Evolutionary conservation across 2,888 invertebrate genomes (phyloP).

Genomic region (Zygogramma bicolorata): DNA sequence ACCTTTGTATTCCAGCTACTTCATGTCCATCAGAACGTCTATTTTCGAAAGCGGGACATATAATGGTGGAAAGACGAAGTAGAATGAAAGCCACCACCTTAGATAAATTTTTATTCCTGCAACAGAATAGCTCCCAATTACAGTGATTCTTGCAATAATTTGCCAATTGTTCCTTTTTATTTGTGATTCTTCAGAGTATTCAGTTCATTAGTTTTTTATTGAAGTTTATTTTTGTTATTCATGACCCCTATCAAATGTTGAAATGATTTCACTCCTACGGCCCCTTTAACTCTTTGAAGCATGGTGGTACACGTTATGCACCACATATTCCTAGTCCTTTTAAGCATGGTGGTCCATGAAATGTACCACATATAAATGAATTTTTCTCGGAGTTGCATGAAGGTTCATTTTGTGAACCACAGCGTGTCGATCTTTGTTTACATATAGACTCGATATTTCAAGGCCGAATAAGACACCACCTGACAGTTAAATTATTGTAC

Average conservation of each 20-base stretch:
- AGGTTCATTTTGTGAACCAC: constrained; percentile 1
- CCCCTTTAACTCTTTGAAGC: no score
- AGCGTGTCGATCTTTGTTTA: background rate
- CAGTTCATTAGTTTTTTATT: background rate
- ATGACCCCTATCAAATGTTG: background rate
- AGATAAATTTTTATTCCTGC: no score
- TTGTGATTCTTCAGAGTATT: background rate
- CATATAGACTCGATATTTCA: background rate
- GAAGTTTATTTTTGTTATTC: background rate
- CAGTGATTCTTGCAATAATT: background rate
- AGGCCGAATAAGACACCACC: background rate
- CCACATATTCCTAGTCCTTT: background rate
- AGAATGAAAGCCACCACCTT: background rate
- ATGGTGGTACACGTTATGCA: no score
- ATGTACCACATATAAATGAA: constrained; percentile 7
- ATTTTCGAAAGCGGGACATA: constrained; percentile 20
- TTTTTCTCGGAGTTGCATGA: background rate
- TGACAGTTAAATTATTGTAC: background rate
- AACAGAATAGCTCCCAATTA: background rate
- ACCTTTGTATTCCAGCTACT: constrained; percentile 22
- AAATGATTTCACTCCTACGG: background rate
- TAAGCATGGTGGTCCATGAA: background rate
- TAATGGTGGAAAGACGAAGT: constrained; percentile 11
- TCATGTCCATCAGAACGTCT: constrained; percentile 22
- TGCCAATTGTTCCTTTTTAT: background rate